phyloP scores from a whole-genome alignment of 2,888 invertebrate species.

The Drosophila barbarae region DNA sequence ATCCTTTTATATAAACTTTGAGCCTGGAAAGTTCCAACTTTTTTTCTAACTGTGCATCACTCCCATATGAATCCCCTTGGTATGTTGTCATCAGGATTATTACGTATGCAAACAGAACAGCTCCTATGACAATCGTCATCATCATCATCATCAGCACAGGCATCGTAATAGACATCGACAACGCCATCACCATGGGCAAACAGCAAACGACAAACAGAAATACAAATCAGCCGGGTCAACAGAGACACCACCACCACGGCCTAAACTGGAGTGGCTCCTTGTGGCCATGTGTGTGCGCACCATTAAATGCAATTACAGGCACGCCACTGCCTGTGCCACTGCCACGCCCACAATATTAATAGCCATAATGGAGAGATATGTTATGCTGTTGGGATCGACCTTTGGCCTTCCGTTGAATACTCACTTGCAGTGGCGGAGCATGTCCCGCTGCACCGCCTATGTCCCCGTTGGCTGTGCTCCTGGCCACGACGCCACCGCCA shows the following conservation, averaged over 20 bases:
- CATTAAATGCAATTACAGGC: slow-evolving; percentile 66
- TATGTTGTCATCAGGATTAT: slow-evolving; percentile 46
- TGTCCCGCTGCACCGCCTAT: slow-evolving; percentile 79
- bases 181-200: slow-evolving; percentile 4
- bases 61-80: not conserved
- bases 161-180: slow-evolving; percentile 1
- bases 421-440: slow-evolving; percentile 83
- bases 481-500: slow-evolving; percentile 29
- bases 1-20: not conserved
- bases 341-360: slow-evolving; percentile 39
- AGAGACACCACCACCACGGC: slow-evolving; percentile 20
- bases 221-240: slow-evolving; percentile 59
- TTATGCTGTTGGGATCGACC: not conserved
- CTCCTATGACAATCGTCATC: slow-evolving; percentile 57
- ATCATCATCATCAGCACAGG: slow-evolving; percentile 11
- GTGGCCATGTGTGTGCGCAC: slow-evolving; percentile 32
- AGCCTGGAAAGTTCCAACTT: no score
- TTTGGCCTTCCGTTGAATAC: slow-evolving; percentile 44
- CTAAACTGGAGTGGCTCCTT: not conserved
- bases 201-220: slow-evolving; percentile 46
- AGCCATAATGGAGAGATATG: slow-evolving; percentile 21
- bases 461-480: slow-evolving; percentile 83
- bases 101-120: slow-evolving; percentile 60
- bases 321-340: slow-evolving; percentile 28
- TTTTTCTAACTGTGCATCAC: not conserved